Conservation (phyloP, 2,888 invertebrate genomes). For the Macaria liturata region DNA sequence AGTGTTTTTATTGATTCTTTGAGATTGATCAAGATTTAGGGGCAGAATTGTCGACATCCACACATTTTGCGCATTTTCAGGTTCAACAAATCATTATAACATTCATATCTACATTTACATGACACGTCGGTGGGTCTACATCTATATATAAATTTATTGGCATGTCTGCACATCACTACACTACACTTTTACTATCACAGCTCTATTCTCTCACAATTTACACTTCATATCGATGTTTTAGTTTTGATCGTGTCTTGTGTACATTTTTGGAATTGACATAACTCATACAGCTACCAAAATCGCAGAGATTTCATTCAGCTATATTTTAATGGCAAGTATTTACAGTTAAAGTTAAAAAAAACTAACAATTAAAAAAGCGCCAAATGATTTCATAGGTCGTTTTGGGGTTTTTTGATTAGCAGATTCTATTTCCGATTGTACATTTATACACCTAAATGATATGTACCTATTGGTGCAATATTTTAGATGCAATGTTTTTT, state of each 20-base stretch:
- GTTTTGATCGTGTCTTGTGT: slow-evolving; percentile 38
- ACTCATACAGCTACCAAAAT: not conserved
- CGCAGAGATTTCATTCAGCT: not conserved
- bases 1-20: not conserved
- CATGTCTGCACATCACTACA: slow-evolving; percentile 56
- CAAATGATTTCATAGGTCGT: too few species aligned
- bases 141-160: slow-evolving; percentile 38
- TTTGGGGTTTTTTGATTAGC: too few species aligned
- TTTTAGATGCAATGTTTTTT: too few species aligned
- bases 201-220: slow-evolving; percentile 34
- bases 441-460: too few species aligned
- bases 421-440: too few species aligned
- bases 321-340: not conserved
- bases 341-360: not conserved
- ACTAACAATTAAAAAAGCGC: not conserved
- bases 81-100: slow-evolving; percentile 25
- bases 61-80: slow-evolving; percentile 17
- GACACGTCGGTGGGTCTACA: slow-evolving; percentile 76
- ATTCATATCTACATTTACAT: slow-evolving; percentile 50
- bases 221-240: slow-evolving; percentile 38
- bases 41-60: slow-evolving; percentile 37
- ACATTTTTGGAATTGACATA: slow-evolving; percentile 38
- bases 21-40: slow-evolving; percentile 12
- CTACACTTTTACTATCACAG: slow-evolving; percentile 44
- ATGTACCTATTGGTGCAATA: too few species aligned